These are phyloP conservation scores for Strigamia crassipes DNA, from an alignment of 2,888 invertebrate genomes.

Conservation along the genomic window DNA sequence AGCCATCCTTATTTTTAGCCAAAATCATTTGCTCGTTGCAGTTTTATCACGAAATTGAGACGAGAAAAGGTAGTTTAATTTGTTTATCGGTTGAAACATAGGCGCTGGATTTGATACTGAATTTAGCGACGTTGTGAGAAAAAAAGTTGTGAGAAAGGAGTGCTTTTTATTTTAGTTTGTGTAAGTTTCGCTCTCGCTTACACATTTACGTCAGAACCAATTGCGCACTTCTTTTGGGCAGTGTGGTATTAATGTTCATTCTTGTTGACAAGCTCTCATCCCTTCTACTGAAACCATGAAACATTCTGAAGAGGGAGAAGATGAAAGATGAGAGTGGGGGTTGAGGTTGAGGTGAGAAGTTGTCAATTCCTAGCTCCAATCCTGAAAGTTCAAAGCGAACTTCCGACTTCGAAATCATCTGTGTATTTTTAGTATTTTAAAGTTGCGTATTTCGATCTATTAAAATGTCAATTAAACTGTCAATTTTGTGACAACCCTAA, in stretches of 20 bases:
- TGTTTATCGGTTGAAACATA: too few species aligned
- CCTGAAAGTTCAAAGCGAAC: background rate
- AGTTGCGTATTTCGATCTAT: too few species aligned
- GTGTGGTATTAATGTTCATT: slow-evolving; percentile 21
- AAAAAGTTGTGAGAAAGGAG: background rate
- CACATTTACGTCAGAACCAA: background rate
- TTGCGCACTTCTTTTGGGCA: background rate
- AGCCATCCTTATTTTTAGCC: too few species aligned
- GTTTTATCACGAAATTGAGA: too few species aligned
- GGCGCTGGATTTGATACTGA: too few species aligned
- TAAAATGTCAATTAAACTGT: too few species aligned
- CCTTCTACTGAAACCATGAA: background rate
- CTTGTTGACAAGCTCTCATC: slow-evolving; percentile 10
- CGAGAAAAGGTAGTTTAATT: too few species aligned
- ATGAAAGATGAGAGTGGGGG: background rate
- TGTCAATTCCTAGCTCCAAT: background rate
- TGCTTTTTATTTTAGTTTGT: background rate
- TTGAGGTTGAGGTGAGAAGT: background rate
- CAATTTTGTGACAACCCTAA: too few species aligned
- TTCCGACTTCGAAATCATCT: background rate
- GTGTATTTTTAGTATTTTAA: too few species aligned
- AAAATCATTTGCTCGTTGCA: too few species aligned
- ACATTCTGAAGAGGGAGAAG: slow-evolving; percentile 3
- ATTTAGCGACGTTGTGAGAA: background rate
- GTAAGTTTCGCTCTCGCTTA: background rate